A percentile compares a stretch with the other conserved stretches of the same genome.
phyloP scores from a whole-genome alignment of 2,113 vertebrate genomes.

The Myodes glareolus region DNA sequence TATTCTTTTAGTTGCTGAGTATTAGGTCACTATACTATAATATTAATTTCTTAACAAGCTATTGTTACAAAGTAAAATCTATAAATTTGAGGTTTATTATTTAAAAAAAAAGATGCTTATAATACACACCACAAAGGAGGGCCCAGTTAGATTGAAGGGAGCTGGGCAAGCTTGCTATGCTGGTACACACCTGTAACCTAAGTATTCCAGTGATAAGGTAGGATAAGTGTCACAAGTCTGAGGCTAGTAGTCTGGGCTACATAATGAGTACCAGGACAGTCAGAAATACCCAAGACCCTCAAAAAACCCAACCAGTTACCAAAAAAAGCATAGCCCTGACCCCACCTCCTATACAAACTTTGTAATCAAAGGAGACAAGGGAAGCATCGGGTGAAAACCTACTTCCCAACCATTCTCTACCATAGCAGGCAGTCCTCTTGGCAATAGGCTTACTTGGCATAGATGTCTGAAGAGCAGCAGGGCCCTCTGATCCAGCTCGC shows the following conservation, averaged over 20 bases:
- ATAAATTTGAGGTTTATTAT: neutral
- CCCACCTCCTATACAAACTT: neutral
- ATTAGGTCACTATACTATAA: neutral
- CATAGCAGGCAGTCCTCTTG: neutral
- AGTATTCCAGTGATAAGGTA: neutral
- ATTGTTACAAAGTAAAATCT: neutral
- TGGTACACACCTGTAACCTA: neutral
- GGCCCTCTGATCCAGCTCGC: constrained; percentile 90
- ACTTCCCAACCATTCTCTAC: neutral
- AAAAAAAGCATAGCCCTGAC: neutral
- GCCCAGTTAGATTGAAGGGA: neutral
- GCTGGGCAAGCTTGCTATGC: neutral
- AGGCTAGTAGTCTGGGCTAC: neutral
- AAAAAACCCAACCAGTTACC: neutral
- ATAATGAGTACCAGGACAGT: neutral
- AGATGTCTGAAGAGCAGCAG: constrained; percentile 94
- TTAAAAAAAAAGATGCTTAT: neutral
- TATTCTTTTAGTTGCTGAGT: neutral
- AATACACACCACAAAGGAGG: neutral
- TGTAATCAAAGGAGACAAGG: neutral
- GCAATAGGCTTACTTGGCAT: constrained; percentile 89
- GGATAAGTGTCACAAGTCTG: neutral
- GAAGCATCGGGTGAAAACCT: neutral
- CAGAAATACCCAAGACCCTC: neutral
- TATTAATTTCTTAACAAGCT: neutral